Percentiles rank a stretch among this genome's conserved stretches.
These are phyloP conservation scores for Therioaphis trifolii DNA, from an alignment of 2,888 invertebrate species.

Conservation along the genomic window DNA sequence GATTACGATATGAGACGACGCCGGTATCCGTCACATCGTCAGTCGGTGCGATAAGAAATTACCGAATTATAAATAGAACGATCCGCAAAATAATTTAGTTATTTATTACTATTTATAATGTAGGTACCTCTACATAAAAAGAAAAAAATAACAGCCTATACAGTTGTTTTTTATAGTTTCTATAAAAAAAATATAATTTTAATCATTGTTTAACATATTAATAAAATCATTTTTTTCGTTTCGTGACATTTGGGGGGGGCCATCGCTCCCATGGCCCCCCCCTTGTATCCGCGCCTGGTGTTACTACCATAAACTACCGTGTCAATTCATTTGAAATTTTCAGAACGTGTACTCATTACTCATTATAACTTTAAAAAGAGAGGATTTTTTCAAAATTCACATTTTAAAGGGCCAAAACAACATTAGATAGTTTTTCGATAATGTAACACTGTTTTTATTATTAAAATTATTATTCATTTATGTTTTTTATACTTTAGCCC, in stretches of 20 bases:
- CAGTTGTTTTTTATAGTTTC: background rate
- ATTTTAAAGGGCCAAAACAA: no score
- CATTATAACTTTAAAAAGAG: no score
- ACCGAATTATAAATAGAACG: constrained; percentile 2
- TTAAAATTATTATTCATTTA: no score
- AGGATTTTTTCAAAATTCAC: no score
- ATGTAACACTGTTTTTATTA: no score
- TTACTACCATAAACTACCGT: no score
- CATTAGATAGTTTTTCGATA: no score
- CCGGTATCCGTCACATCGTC: background rate
- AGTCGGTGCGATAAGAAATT: background rate
- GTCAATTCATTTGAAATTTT: no score
- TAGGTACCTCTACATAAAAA: background rate
- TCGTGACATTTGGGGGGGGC: background rate
- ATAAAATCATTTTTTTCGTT: constrained; percentile 1
- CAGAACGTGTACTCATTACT: no score
- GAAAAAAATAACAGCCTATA: constrained; percentile 3
- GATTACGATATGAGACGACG: background rate
- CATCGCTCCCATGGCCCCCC: constrained; percentile 1
- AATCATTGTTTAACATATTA: no score
- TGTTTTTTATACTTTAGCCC: no score
- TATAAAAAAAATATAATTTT: background rate
- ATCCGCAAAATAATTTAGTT: background rate
- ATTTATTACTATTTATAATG: background rate
- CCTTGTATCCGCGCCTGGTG: background rate